Evolutionary conservation across 1,140 invertebrate genomes (phyloP).

Genomic region (Vollenhovia emeryi): DNA sequence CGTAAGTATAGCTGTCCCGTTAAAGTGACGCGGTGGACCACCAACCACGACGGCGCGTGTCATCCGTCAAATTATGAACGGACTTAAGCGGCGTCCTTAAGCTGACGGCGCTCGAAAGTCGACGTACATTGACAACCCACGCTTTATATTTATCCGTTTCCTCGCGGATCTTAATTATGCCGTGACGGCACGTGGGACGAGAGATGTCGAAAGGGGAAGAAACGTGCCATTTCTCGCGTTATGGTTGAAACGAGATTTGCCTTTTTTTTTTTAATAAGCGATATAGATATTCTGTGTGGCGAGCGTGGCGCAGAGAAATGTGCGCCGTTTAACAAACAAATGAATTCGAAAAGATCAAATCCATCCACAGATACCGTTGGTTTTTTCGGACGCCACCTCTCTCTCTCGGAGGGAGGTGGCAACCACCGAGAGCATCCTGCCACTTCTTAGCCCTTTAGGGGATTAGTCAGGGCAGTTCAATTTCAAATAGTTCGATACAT

Average conservation of each 20-base stretch:
- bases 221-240: neutral
- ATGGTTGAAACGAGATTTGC: neutral
- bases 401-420: too few species aligned
- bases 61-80: constrained; percentile 63
- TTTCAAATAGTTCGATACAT: too few species aligned
- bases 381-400: too few species aligned
- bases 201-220: neutral
- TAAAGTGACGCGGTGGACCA: constrained; percentile 63
- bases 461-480: too few species aligned
- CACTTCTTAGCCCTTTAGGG: too few species aligned
- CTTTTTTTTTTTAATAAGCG: too few species aligned
- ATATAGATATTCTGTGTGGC: too few species aligned
- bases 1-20: constrained; percentile 38
- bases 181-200: neutral
- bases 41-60: constrained; percentile 65
- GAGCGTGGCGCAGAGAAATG: too few species aligned
- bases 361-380: too few species aligned
- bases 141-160: neutral
- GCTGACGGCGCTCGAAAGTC: neutral
- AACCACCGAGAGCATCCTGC: too few species aligned
- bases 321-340: too few species aligned
- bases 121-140: neutral
- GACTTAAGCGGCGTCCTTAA: constrained; percentile 5
- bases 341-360: too few species aligned
- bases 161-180: constrained; percentile 11